Percentiles rank a stretch among this genome's conserved stretches.
Evolutionary conservation across 2,888 invertebrate genomes (phyloP).

Genomic region (Microplitis deprimator): DNA sequence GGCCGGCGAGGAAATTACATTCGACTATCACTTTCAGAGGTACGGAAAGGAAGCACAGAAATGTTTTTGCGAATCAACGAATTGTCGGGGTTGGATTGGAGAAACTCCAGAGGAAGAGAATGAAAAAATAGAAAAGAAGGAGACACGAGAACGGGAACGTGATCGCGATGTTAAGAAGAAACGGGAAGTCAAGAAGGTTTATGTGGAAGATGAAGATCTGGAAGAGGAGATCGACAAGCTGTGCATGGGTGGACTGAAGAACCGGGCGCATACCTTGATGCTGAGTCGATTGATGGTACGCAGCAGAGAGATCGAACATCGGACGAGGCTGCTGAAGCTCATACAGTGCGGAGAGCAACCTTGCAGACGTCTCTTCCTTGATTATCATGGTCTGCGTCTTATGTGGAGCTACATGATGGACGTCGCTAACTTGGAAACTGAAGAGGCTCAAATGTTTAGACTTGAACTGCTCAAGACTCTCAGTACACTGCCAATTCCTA

Average conservation of each 20-base stretch:
- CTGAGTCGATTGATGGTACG: constrained; percentile 93
- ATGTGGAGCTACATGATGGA: constrained; percentile 95
- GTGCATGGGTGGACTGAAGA: constrained; percentile 84
- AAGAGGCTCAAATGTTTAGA: constrained; percentile 63
- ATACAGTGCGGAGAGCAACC: constrained; percentile 86
- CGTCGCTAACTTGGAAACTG: constrained; percentile 74
- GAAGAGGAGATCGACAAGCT: constrained; percentile 92
- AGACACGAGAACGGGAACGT: constrained; percentile 65
- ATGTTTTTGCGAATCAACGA: constrained; percentile 91
- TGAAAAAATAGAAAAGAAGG: constrained; percentile 75
- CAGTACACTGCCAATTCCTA: constrained; percentile 89
- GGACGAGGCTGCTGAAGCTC: constrained; percentile 83
- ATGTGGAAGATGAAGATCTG: constrained; percentile 77
- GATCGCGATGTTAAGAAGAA: constrained; percentile 54
- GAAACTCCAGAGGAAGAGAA: constrained; percentile 85
- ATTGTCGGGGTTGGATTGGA: constrained; percentile 97
- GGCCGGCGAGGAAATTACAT: constrained; percentile 95
- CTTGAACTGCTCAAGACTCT: constrained; percentile 85
- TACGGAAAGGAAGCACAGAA: constrained; percentile 97
- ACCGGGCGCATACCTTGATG: constrained; percentile 90
- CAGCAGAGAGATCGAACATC: constrained; percentile 85
- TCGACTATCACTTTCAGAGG: constrained; percentile 98
- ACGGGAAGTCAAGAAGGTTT: constrained; percentile 68
- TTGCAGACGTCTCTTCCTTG: constrained; percentile 88
- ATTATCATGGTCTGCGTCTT: constrained; percentile 92